These are phyloP conservation scores for Sander lucioperca DNA, from an alignment of 2,113 vertebrate species.

Conservation along the genomic window DNA sequence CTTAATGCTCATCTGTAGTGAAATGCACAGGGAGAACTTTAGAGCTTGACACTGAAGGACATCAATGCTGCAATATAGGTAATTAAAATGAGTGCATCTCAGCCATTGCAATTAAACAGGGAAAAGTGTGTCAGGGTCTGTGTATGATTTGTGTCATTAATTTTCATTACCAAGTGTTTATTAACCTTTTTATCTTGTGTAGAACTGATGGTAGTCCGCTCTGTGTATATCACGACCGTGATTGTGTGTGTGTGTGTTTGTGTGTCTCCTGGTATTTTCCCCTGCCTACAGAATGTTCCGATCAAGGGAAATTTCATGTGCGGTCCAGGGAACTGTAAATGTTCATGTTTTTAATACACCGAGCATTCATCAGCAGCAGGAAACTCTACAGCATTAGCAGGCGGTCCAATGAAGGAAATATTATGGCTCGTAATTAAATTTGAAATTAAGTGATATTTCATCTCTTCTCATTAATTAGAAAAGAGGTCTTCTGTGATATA, in stretches of 20 bases:
- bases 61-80: constrained; percentile 70
- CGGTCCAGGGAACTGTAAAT: constrained; percentile 75
- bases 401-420: constrained; percentile 80
- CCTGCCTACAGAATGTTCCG: constrained; percentile 53
- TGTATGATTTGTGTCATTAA: constrained; percentile 81
- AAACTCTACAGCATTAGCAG: constrained; percentile 74
- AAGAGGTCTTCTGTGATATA: constrained; percentile 73
- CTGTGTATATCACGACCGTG: constrained; percentile 31
- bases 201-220: constrained; percentile 35
- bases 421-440: constrained; percentile 86
- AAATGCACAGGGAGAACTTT: constrained; percentile 65
- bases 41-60: constrained; percentile 75
- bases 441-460: constrained; percentile 88
- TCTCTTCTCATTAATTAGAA: constrained; percentile 85
- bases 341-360: constrained; percentile 76
- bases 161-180: constrained; percentile 79
- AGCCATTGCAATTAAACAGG: constrained; percentile 73
- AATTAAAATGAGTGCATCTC: constrained; percentile 73
- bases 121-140: constrained; percentile 73
- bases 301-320: constrained; percentile 69
- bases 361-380: constrained; percentile 76
- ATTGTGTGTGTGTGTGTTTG: constrained; percentile 16
- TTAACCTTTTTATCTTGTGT: constrained; percentile 77
- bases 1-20: constrained; percentile 68
- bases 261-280: constrained; percentile 36